Percentiles rank a stretch among this genome's conserved stretches.
Conservation (phyloP, 2,113 vertebrate species). For the Martes martes region DNA sequence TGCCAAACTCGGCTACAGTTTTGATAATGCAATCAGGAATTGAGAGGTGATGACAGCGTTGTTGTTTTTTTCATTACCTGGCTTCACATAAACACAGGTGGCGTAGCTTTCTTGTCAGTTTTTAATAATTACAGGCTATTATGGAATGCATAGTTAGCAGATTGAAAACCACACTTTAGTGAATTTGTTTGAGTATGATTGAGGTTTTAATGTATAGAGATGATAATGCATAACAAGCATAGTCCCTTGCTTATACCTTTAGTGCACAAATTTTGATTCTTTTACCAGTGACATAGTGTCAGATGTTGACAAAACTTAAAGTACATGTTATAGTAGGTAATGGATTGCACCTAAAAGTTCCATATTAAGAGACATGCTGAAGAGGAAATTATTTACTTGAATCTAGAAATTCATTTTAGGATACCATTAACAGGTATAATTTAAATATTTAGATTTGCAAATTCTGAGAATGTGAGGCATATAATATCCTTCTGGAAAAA, state of each 20-base stretch:
- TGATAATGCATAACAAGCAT: constrained; percentile 86
- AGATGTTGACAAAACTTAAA: constrained; percentile 68
- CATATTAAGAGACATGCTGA: neutral
- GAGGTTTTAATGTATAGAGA: constrained; percentile 89
- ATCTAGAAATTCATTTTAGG: constrained; percentile 37
- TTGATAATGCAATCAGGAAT: constrained; percentile 99
- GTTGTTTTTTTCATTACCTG: constrained; percentile 95
- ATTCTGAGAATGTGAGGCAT: constrained; percentile 37
- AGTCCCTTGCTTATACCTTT: constrained; percentile 80
- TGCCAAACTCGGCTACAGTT: constrained; percentile 96
- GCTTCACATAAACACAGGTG: constrained; percentile 90
- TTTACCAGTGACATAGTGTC: constrained; percentile 77
- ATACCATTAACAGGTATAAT: neutral
- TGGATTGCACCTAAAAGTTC: constrained; percentile 13
- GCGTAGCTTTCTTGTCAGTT: constrained; percentile 90
- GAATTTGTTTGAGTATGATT: constrained; percentile 91
- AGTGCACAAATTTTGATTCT: constrained; percentile 74
- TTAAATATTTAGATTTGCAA: constrained; percentile 26
- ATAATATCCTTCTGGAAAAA: neutral
- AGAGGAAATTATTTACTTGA: constrained; percentile 6
- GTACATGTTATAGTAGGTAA: constrained; percentile 37
- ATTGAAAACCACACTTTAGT: constrained; percentile 91
- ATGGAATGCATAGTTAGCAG: constrained; percentile 92
- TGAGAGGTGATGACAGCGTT: constrained; percentile 97
- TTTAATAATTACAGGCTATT: constrained; percentile 92